These are phyloP conservation scores for Ormia ochracea DNA, from an alignment of 2,888 invertebrate genomes.

Conservation along the genomic window DNA sequence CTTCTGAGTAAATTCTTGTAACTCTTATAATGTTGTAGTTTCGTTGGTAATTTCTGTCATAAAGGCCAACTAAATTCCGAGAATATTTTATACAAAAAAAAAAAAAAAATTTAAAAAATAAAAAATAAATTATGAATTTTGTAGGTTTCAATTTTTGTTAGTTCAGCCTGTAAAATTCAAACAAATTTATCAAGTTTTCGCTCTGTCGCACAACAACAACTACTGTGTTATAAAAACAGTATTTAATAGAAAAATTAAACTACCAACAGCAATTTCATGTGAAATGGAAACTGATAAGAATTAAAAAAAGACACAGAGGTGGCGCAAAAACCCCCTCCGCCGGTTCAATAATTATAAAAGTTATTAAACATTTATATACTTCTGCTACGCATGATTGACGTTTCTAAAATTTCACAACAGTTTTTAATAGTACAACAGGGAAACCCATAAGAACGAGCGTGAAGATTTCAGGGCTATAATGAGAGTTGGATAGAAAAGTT, in stretches of 20 bases:
- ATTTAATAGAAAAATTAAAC: background rate
- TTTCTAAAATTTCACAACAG: background rate
- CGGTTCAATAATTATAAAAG: slow-evolving; percentile 7
- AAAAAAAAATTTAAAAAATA: too few species aligned
- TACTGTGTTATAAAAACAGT: background rate
- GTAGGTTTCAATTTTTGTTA: background rate
- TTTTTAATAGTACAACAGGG: background rate
- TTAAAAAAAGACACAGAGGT: slow-evolving; percentile 3
- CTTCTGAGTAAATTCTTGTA: too few species aligned
- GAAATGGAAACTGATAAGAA: slow-evolving; percentile 48
- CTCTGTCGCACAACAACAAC: background rate
- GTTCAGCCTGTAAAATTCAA: background rate
- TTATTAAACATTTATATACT: background rate
- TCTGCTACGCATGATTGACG: slow-evolving; percentile 22
- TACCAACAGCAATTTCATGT: background rate
- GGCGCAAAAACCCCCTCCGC: background rate
- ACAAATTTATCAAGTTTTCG: background rate
- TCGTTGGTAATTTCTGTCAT: too few species aligned
- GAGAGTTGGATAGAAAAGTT: too few species aligned
- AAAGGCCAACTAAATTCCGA: too few species aligned
- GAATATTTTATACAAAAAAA: too few species aligned
- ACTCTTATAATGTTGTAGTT: too few species aligned
- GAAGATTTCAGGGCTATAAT: slow-evolving; percentile 1
- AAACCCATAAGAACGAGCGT: background rate
- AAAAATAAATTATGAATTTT: background rate